Evolutionary conservation across 2,888 invertebrate species (phyloP).

Genomic region (Anagyrus pseudococci): DNA sequence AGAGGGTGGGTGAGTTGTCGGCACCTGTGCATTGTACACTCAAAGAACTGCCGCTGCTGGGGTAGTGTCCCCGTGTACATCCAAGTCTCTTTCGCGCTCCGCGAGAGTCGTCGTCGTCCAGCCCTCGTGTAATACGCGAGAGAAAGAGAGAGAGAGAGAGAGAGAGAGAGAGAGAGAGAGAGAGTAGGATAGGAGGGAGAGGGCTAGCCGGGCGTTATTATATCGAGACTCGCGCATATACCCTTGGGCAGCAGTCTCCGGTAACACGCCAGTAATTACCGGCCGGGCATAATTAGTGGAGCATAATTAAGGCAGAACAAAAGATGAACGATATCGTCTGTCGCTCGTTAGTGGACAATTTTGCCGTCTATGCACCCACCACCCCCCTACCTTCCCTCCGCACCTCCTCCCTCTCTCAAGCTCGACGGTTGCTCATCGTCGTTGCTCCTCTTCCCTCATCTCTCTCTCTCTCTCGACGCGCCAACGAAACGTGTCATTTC

Average conservation of each 20-base stretch:
- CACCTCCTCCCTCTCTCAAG: neutral
- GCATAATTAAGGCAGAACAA: slow-evolving; percentile 56
- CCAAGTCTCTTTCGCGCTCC: too few species aligned
- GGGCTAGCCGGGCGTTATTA: slow-evolving; percentile 35
- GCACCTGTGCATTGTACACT: too few species aligned
- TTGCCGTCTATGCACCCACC: slow-evolving; percentile 33
- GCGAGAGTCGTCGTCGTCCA: too few species aligned
- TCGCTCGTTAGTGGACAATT: slow-evolving; percentile 57
- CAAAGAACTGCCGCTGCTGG: too few species aligned
- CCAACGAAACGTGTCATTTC: too few species aligned
- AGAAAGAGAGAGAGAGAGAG: neutral
- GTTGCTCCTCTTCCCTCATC: neutral
- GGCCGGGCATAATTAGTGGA: slow-evolving; percentile 56
- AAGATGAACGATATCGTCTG: slow-evolving; percentile 58
- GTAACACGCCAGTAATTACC: slow-evolving; percentile 57
- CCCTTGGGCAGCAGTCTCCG: slow-evolving; percentile 52
- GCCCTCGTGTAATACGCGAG: too few species aligned
- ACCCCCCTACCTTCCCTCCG: neutral
- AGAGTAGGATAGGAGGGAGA: slow-evolving; percentile 1
- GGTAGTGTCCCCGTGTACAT: too few species aligned
- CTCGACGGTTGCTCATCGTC: neutral
- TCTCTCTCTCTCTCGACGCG: slow-evolving; percentile 2
- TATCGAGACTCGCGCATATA: slow-evolving; percentile 49
- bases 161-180: neutral
- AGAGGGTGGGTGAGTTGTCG: too few species aligned